Conservation (phyloP, 92 coral and sea anemone species). For the Epizoanthus stellaris region DNA sequence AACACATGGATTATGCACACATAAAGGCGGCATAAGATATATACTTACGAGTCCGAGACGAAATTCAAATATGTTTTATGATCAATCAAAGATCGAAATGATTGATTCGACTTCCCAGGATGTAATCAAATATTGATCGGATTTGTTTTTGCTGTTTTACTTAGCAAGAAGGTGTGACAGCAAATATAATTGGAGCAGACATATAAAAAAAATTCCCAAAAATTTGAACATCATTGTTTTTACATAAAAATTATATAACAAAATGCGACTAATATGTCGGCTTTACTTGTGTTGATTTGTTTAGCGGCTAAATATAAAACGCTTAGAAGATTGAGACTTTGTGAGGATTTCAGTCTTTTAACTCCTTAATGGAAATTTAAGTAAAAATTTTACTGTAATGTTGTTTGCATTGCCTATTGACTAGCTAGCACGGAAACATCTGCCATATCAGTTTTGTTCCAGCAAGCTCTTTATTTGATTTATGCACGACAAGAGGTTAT, state of each 20-base stretch:
- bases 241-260: background rate
- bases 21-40: background rate
- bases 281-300: background rate
- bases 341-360: constrained; percentile 10
- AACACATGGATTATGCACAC: background rate
- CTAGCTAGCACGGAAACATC: background rate
- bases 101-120: constrained; percentile 5
- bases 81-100: constrained; percentile 14
- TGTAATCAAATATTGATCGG: constrained; percentile 9
- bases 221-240: background rate
- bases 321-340: background rate
- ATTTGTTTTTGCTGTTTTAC: constrained; percentile 4
- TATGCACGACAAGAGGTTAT: constrained; percentile 1
- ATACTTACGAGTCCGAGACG: background rate
- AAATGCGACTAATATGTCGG: background rate
- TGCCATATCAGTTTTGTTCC: background rate
- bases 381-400: background rate
- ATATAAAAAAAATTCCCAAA: background rate
- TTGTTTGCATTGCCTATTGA: background rate
- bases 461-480: background rate
- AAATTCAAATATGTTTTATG: background rate
- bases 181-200: background rate
- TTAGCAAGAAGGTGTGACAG: background rate
- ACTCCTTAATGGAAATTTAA: constrained; percentile 18
- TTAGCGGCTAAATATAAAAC: constrained; percentile 17